Evolutionary conservation across 2,797 vertebrate genomes (phyloP).

Genomic region (Dromococcyx pavoninus): DNA sequence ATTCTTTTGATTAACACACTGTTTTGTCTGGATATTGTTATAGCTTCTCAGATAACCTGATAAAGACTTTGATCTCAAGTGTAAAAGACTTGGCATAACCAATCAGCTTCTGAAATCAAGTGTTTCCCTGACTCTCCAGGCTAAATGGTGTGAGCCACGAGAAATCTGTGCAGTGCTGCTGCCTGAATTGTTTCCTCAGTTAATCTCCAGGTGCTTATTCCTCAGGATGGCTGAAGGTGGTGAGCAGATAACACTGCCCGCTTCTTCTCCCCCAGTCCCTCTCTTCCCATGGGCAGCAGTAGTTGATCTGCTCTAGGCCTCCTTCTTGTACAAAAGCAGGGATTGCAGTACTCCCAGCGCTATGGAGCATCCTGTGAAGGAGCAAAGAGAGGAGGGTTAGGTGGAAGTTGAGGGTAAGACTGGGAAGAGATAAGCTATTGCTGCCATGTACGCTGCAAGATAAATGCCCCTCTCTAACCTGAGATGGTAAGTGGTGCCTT

Average conservation of each 20-base stretch:
- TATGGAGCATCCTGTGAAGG: background rate
- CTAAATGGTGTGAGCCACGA: background rate
- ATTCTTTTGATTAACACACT: background rate
- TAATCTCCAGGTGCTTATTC: background rate
- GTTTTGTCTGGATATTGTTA: background rate
- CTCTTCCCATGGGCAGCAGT: background rate
- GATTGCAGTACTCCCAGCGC: fast-evolving
- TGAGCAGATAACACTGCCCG: fast-evolving
- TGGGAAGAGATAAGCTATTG: background rate
- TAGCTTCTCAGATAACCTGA: background rate
- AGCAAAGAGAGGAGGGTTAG: background rate
- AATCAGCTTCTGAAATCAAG: background rate
- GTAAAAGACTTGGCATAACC: background rate
- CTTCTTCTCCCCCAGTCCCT: fast-evolving
- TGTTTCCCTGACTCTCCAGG: background rate
- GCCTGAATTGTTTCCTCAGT: background rate
- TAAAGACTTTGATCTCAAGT: background rate
- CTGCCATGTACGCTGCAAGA: background rate
- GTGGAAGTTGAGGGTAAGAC: background rate
- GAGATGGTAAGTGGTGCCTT: background rate
- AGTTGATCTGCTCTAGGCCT: fast-evolving
- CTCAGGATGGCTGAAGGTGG: background rate
- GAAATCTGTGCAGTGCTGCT: background rate
- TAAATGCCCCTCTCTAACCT: background rate
- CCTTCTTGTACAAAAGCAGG: fast-evolving